Evolutionary conservation across 2,888 invertebrate genomes (phyloP), one percentile per base, ranked within the genome.

Genomic region (Parascotia fuliginaria): DNA sequence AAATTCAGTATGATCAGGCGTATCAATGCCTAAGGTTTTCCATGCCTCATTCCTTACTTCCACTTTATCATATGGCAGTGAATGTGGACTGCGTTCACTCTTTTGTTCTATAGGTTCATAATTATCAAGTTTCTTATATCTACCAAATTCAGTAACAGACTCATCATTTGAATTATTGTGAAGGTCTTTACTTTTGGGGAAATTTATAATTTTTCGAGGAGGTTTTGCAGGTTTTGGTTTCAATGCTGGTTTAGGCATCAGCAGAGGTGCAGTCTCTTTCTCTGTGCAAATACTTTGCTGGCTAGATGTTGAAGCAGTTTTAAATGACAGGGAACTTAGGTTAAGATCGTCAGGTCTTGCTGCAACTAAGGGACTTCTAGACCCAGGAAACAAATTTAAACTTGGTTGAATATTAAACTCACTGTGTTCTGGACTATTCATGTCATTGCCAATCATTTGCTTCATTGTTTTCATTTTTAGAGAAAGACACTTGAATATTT

Each of bases 391-490:
- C 94, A 97, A 95, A 48, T 94, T 95, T n/a, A 95, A 87, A 27
- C 95, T 95, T 54, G 95, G 94, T 58, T 96, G 94, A 65, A 96
- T 96, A 74, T 94, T 95, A 53, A 91, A 91, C 71, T 96, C 96
- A 44, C 95, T 94, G 74, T 95, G 95, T 55, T 95, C 96, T 43
- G 95, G 92, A 71, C 93, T 94, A 64, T 93, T 93, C 7, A 93
- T 74, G 60, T 96, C 96, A 65, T 93, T 94, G n/a, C 94, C 95
- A 53, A 97, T 93, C 68, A 96, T 90, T 79, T 96, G 96, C 77
- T 96, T 96, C 97, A 97, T 97, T 0, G 95, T 96, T 77, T 96
- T 96, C 96, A 97, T 97, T 85, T 96, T 96, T 3, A 95, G 93
- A 7, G 96, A 95, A 66, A 97, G 93, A 75, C 96, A 97, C 58